A percentile compares a stretch with the other conserved stretches of the same genome.
Conservation (phyloP, 2,888 invertebrate genomes). For the Philereme transversata region DNA sequence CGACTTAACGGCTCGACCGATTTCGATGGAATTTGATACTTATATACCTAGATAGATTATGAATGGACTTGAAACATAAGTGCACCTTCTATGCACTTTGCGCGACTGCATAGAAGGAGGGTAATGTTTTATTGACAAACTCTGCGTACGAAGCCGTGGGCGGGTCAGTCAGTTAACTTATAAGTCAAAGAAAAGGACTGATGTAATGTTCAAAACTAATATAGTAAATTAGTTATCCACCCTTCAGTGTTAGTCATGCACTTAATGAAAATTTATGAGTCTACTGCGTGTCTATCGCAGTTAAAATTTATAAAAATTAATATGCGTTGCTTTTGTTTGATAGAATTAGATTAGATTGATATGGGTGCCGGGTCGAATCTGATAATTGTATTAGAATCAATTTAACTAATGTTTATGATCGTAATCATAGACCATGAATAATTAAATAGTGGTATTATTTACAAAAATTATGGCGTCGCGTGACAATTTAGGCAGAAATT, state of each 20-base stretch:
- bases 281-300: constrained; percentile 40
- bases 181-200: neutral
- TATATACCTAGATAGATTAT: too few relatives aligned
- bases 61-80: too few relatives aligned
- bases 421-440: constrained; percentile 2
- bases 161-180: too few relatives aligned
- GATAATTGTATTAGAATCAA: constrained; percentile 24
- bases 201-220: constrained; percentile 1
- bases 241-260: constrained; percentile 30
- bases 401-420: constrained; percentile 10
- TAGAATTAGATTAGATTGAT: constrained; percentile 20
- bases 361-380: constrained; percentile 29
- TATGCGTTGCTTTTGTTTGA: constrained; percentile 28
- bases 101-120: too few relatives aligned
- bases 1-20: too few relatives aligned
- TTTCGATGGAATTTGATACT: too few relatives aligned
- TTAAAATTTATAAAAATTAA: constrained; percentile 36
- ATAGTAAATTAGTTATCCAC: constrained; percentile 4
- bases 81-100: too few relatives aligned
- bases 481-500: too few relatives aligned
- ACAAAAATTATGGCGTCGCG: too few relatives aligned
- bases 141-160: too few relatives aligned
- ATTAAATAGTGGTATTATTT: neutral
- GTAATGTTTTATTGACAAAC: too few relatives aligned
- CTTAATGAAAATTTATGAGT: constrained; percentile 40